A percentile compares a stretch with the other conserved stretches of the same genome.
Conservation (phyloP, 1,140 invertebrate species). For the Neoseiulus cucumeris region DNA sequence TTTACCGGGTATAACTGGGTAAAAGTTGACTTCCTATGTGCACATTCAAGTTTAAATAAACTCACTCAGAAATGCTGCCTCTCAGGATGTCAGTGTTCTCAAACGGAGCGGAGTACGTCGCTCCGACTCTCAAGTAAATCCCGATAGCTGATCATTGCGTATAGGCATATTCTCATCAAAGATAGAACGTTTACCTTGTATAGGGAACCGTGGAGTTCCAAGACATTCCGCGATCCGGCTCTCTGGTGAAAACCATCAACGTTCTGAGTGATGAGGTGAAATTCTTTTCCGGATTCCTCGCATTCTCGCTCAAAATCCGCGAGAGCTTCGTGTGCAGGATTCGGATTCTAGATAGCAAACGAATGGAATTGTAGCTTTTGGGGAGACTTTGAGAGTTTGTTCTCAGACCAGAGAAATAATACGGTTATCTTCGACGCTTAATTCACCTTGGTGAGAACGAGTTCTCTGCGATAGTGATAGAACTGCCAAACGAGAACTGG, state of each 20-base stretch:
- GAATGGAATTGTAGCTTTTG: no score
- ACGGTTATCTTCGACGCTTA: no score
- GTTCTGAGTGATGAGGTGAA: slow-evolving; percentile 79
- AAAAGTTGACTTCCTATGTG: no score
- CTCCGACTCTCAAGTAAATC: no score
- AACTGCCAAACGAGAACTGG: slow-evolving; percentile 58
- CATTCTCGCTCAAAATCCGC: slow-evolving; percentile 10
- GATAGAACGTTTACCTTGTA: slow-evolving; percentile 19
- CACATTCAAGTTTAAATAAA: no score
- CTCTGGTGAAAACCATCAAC: slow-evolving; percentile 79
- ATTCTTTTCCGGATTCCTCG: slow-evolving; percentile 16
- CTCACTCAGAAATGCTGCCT: no score
- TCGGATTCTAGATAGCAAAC: background rate
- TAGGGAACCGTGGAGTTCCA: slow-evolving; percentile 59
- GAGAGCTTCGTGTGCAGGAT: background rate
- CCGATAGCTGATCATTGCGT: no score
- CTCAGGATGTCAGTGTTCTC: no score
- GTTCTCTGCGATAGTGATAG: slow-evolving; percentile 48
- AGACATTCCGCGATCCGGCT: slow-evolving; percentile 60
- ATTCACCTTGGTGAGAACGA: slow-evolving; percentile 35
- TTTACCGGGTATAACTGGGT: no score
- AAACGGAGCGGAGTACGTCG: no score
- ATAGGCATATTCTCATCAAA: slow-evolving; percentile 31
- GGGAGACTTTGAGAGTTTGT: no score
- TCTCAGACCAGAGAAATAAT: no score